A percentile compares a stretch with the other conserved stretches of the same genome.
Conservation (phyloP, 2,888 invertebrate species). For the Alitta virens region DNA sequence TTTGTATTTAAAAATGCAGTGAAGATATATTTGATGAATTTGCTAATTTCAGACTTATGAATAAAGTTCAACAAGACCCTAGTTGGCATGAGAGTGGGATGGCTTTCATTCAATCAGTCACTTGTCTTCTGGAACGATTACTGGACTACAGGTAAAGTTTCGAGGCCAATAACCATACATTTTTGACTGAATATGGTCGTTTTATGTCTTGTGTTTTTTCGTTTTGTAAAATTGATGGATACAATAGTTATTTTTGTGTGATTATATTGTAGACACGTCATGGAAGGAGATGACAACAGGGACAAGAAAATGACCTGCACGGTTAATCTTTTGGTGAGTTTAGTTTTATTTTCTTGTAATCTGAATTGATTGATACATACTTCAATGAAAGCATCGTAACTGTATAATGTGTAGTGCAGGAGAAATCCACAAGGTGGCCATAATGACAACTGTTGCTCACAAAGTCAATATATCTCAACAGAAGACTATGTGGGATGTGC, state of each 20-base stretch:
- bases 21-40: too few species aligned
- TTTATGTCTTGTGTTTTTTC: too few species aligned
- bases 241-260: too few species aligned
- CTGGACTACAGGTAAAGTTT: slow-evolving; percentile 75
- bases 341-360: not conserved
- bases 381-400: not conserved
- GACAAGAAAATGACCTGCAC: slow-evolving; percentile 96
- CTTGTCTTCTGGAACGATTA: slow-evolving; percentile 80
- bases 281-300: slow-evolving; percentile 91
- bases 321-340: slow-evolving; percentile 80
- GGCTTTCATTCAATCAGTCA: slow-evolving; percentile 88
- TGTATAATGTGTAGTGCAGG: not conserved
- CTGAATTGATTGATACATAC: not conserved
- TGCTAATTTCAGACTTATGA: slow-evolving; percentile 24
- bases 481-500: too few species aligned
- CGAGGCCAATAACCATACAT: too few species aligned
- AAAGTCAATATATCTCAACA: too few species aligned
- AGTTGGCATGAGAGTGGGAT: slow-evolving; percentile 89
- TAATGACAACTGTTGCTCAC: too few species aligned
- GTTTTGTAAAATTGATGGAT: too few species aligned
- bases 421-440: too few species aligned
- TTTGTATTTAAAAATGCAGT: too few species aligned
- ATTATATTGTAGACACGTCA: slow-evolving; percentile 66
- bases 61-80: slow-evolving; percentile 63
- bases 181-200: too few species aligned